Percentiles rank a stretch among this genome's conserved stretches.
phyloP scores from a whole-genome alignment of 2,113 vertebrate species.

The Psettodes erumei region DNA sequence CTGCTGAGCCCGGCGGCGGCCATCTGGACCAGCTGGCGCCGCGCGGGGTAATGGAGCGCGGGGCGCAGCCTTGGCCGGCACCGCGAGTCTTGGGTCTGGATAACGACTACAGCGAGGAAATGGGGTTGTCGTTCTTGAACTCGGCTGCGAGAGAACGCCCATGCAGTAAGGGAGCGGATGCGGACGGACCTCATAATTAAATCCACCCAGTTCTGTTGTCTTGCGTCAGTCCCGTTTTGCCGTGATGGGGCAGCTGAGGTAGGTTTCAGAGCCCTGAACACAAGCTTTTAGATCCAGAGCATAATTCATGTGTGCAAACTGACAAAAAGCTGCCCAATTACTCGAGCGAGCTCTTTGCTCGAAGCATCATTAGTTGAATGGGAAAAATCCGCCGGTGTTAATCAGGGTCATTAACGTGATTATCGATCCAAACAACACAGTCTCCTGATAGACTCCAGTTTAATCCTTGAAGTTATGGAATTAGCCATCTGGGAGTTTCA shows the following conservation, averaged over 20 bases:
- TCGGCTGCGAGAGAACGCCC: constrained; percentile 47
- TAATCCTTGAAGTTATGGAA: constrained; percentile 11
- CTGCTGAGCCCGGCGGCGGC: constrained; percentile 34
- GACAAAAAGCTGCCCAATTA: constrained; percentile 19
- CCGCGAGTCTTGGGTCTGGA: constrained; percentile 58
- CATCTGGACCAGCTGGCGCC: constrained; percentile 68
- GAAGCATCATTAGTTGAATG: constrained; percentile 12
- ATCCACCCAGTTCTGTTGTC: constrained; percentile 26
- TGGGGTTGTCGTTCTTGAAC: constrained; percentile 49
- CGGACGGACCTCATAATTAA: constrained; percentile 39
- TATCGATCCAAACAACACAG: constrained; percentile 25
- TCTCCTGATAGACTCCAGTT: constrained; percentile 11
- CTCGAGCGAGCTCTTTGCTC: background rate
- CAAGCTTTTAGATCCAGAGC: background rate
- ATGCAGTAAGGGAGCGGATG: constrained; percentile 26
- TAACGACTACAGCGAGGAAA: constrained; percentile 62
- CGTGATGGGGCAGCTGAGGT: background rate
- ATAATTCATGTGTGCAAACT: constrained; percentile 29
- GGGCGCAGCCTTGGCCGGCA: constrained; percentile 51
- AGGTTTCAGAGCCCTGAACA: background rate
- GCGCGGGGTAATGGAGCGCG: constrained; percentile 45
- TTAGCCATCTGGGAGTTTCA: background rate
- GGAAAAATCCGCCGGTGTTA: background rate
- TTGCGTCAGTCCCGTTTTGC: background rate
- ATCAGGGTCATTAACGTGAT: constrained; percentile 19